Conservation (phyloP, 2,113 vertebrate genomes). For the Etheostoma spectabile region DNA sequence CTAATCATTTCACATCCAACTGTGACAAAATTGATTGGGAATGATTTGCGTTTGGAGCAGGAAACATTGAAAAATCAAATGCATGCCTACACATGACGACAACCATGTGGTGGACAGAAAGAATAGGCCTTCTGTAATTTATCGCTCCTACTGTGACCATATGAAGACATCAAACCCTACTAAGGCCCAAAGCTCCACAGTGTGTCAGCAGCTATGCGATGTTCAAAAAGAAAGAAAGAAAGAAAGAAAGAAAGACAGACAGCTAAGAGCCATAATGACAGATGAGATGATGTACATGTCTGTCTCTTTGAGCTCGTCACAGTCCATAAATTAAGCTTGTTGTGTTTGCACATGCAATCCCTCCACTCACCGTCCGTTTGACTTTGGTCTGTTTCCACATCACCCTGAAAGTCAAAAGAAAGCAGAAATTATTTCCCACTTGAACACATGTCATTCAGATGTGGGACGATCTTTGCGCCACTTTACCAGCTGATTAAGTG, state of each 20-base stretch:
- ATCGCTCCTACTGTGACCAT: conserved; percentile 58
- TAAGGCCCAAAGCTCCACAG: conserved; percentile 17
- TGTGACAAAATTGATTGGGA: conserved; percentile 11
- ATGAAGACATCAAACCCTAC: conserved; percentile 74
- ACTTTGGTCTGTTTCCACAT: conserved; percentile 35
- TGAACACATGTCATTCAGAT: conserved; percentile 26
- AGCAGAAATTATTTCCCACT: not conserved
- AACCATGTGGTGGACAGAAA: conserved; percentile 56
- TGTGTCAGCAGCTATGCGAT: conserved; percentile 42
- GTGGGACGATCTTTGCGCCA: not conserved
- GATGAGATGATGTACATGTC: conserved; percentile 61
- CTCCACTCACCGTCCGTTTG: conserved; percentile 15
- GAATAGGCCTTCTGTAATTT: conserved; percentile 37
- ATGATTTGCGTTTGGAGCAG: conserved; percentile 41
- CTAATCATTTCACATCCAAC: not conserved
- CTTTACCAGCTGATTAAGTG: conserved; percentile 63
- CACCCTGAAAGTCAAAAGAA: not conserved
- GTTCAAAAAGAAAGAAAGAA: conserved; percentile 45
- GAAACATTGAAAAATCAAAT: conserved; percentile 48
- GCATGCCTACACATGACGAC: conserved; percentile 39
- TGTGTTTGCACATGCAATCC: conserved; percentile 49
- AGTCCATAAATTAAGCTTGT: conserved; percentile 55
- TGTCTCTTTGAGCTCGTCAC: conserved; percentile 62
- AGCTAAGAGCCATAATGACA: conserved; percentile 38
- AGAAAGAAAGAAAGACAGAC: conserved; percentile 18